phyloP scores from a whole-genome alignment of 2,797 vertebrate species.

The Loris lydekkerianus region DNA sequence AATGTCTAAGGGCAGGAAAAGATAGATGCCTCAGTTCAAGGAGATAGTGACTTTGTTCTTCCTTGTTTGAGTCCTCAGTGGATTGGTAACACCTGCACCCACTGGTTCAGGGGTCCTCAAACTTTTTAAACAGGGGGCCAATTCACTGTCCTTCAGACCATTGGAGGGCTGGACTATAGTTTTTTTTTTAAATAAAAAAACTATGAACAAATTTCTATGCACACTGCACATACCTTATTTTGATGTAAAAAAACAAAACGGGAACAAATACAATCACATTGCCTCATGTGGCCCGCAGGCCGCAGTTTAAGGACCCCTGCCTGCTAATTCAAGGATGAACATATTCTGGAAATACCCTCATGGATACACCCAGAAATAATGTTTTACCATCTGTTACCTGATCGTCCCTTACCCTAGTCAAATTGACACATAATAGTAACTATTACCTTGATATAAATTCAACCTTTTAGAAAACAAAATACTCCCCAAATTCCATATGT shows the following conservation, averaged over 20 bases:
- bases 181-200: too few relatives aligned
- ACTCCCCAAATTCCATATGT: neutral
- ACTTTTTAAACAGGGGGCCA: too few relatives aligned
- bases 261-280: too few relatives aligned
- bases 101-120: neutral
- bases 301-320: too few relatives aligned
- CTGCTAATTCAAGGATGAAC: neutral
- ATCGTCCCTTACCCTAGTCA: neutral
- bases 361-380: neutral
- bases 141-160: too few relatives aligned
- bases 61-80: too few relatives aligned
- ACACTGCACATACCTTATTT: too few relatives aligned
- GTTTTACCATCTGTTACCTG: neutral
- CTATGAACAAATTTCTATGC: too few relatives aligned
- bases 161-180: too few relatives aligned
- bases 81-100: neutral
- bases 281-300: too few relatives aligned
- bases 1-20: neutral
- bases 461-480: neutral
- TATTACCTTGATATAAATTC: neutral
- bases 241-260: too few relatives aligned
- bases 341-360: neutral
- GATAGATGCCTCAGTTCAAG: accelerated
- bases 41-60: neutral
- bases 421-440: neutral